phyloP scores from a whole-genome alignment of 2,888 invertebrate genomes.

The Camptogramma bilineatum region DNA sequence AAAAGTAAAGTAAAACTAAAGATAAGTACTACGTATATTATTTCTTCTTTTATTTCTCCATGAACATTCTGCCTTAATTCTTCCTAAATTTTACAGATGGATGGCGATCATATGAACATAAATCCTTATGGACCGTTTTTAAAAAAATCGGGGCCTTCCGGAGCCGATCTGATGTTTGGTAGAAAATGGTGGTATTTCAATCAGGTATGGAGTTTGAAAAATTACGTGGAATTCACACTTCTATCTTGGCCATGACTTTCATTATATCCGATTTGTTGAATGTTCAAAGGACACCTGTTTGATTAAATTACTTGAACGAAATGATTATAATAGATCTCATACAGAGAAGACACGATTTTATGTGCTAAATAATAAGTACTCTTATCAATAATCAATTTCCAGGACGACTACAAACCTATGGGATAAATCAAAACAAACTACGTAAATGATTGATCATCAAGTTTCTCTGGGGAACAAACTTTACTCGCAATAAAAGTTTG shows the following conservation, averaged over 20 bases:
- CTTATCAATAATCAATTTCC: constrained; percentile 46
- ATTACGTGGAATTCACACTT: not conserved
- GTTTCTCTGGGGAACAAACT: too few species aligned
- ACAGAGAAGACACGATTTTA: not conserved
- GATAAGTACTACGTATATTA: too few species aligned
- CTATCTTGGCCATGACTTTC: too few species aligned
- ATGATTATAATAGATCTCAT: too few species aligned
- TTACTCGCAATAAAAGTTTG: not conserved
- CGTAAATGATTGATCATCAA: not conserved
- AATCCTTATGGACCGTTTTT: constrained; percentile 68
- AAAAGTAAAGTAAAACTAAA: too few species aligned
- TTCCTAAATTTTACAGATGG: constrained; percentile 58
- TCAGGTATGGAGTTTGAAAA: constrained; percentile 57
- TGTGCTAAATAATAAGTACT: not conserved
- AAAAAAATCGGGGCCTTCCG: constrained; percentile 55
- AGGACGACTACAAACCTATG: constrained; percentile 73
- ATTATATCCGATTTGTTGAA: too few species aligned
- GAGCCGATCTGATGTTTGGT: constrained; percentile 64
- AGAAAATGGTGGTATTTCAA: constrained; percentile 82
- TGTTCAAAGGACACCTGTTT: too few species aligned
- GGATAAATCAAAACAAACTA: constrained; percentile 37
- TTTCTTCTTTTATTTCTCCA: too few species aligned
- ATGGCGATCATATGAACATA: constrained; percentile 74
- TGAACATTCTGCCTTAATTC: too few species aligned
- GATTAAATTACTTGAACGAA: too few species aligned